Evolutionary conservation across 2,888 invertebrate species (phyloP).

Genomic region (Antheraea yamamai): DNA sequence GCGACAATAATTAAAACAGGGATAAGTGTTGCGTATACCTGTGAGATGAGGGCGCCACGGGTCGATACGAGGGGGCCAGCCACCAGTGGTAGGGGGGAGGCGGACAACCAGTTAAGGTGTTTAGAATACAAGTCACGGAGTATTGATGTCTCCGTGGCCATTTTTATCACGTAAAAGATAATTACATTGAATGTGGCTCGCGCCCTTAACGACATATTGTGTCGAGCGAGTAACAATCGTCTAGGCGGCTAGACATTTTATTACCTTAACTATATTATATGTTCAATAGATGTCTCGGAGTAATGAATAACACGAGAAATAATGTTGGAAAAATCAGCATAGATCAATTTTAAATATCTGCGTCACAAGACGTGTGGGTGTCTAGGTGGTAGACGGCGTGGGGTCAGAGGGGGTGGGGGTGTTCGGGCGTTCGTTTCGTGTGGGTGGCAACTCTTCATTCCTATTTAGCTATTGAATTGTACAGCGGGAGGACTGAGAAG

Average conservation of each 20-base stretch:
- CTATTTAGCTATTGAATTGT: constrained; percentile 79
- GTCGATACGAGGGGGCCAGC: constrained; percentile 69
- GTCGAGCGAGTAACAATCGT: constrained; percentile 13
- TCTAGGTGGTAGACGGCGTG: constrained; percentile 53
- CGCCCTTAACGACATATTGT: constrained; percentile 22
- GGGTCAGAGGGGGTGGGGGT: constrained; percentile 53
- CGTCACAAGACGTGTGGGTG: constrained; percentile 69
- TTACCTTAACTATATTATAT: neutral
- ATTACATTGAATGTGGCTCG: constrained; percentile 20
- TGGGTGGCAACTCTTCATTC: constrained; percentile 72
- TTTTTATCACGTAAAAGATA: constrained; percentile 39
- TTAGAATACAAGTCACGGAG: constrained; percentile 75
- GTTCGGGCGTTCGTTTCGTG: constrained; percentile 42
- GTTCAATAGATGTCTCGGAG: neutral
- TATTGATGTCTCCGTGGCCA: constrained; percentile 65
- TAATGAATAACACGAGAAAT: neutral
- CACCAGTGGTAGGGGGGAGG: constrained; percentile 43
- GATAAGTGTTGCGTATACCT: constrained; percentile 81
- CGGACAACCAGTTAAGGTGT: constrained; percentile 73
- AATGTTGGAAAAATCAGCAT: constrained; percentile 29
- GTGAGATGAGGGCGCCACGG: constrained; percentile 77
- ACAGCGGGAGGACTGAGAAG: constrained; percentile 63
- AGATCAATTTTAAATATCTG: constrained; percentile 50
- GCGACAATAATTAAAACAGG: constrained; percentile 78
- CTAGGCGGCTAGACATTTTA: constrained; percentile 2